A percentile compares a stretch with the other conserved stretches of the same genome.
Conservation (phyloP, 1,140 invertebrate species). For the Phthorimaea operculella region DNA sequence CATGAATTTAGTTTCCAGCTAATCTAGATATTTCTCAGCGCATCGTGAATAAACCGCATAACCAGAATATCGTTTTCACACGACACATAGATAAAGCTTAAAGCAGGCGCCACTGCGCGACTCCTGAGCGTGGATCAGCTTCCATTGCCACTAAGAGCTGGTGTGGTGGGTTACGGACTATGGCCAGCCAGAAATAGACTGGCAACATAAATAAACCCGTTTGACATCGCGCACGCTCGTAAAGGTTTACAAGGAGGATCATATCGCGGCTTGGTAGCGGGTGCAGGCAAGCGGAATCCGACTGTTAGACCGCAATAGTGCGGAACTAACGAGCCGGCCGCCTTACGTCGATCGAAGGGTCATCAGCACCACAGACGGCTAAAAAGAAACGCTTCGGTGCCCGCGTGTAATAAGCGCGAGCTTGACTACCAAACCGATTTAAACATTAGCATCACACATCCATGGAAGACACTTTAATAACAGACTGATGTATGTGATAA, state of each 20-base stretch:
- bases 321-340: conserved; percentile 34
- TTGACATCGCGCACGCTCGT: too few species aligned
- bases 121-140: too few species aligned
- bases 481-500: neutral
- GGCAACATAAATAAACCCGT: too few species aligned
- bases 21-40: too few species aligned
- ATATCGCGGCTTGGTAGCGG: conserved; percentile 4
- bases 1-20: too few species aligned
- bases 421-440: conserved; percentile 10
- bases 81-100: too few species aligned
- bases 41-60: too few species aligned
- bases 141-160: too few species aligned
- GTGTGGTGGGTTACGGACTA: too few species aligned
- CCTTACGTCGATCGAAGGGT: conserved; percentile 15
- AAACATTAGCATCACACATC: neutral
- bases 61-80: too few species aligned
- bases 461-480: neutral
- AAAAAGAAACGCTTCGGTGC: conserved; percentile 23
- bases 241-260: neutral
- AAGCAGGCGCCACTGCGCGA: too few species aligned
- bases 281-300: conserved; percentile 25
- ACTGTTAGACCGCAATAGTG: conserved; percentile 36
- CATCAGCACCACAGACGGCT: conserved; percentile 17
- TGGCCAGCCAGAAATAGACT: too few species aligned
- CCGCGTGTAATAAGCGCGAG: conserved; percentile 18